Conservation (phyloP, 2,888 invertebrate genomes). For the Melitaea athalia region DNA sequence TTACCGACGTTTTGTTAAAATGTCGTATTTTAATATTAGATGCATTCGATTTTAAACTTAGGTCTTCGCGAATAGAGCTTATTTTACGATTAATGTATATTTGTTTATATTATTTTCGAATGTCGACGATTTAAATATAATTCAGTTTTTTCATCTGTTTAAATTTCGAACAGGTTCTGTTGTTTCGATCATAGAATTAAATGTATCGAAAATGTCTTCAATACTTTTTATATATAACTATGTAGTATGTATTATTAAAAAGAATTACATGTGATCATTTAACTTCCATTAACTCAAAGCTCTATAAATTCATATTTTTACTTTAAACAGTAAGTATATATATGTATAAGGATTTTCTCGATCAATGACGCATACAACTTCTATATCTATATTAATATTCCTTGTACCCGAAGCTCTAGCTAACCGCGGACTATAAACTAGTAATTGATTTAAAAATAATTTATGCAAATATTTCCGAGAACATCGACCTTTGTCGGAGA, state of each 20-base stretch:
- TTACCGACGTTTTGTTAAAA: conserved; percentile 65
- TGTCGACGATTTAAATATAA: conserved; percentile 56
- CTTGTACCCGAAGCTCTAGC: background rate
- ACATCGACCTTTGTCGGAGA: conserved; percentile 59
- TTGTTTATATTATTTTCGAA: conserved; percentile 14
- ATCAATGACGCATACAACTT: background rate
- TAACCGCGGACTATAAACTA: conserved; percentile 44
- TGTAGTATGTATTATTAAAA: background rate
- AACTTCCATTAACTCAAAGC: background rate
- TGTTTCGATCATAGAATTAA: conserved; percentile 23
- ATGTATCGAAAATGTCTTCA: background rate
- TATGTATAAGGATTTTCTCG: background rate
- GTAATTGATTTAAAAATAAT: conserved; percentile 56
- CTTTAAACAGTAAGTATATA: too few species aligned
- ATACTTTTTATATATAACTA: background rate
- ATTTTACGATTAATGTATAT: conserved; percentile 44
- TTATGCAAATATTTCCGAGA: conserved; percentile 68
- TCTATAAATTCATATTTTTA: too few species aligned
- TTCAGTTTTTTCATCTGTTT: conserved; percentile 58
- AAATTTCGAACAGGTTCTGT: conserved; percentile 71
- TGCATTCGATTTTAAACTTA: conserved; percentile 48
- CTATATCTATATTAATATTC: background rate
- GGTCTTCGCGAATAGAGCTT: conserved; percentile 47
- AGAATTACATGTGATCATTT: background rate
- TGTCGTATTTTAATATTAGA: conserved; percentile 49